Conservation (phyloP, 1,140 invertebrate species). For the Apocrypta bakeri region DNA sequence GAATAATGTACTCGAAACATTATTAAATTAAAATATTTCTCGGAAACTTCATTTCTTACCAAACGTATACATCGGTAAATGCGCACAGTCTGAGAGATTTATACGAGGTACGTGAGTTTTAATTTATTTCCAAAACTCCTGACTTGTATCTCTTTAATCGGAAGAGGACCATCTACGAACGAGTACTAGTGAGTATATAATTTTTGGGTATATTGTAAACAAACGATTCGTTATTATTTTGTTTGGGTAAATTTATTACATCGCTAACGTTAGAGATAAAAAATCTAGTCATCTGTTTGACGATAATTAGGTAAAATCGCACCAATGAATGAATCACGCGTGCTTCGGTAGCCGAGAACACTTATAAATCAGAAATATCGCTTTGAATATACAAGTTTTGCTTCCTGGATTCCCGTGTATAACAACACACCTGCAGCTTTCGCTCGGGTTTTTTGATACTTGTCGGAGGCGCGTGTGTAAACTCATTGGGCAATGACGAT, state of each 20-base stretch:
- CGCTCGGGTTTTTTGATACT: slow-evolving; percentile 25
- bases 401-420: not conserved
- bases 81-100: not conserved
- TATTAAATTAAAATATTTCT: slow-evolving; percentile 47
- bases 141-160: not conserved
- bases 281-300: no score
- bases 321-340: not conserved
- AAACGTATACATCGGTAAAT: not conserved
- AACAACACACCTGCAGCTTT: slow-evolving; percentile 52
- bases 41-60: slow-evolving; percentile 23
- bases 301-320: not conserved
- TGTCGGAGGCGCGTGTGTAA: slow-evolving; percentile 54
- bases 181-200: no score
- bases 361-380: slow-evolving; percentile 67
- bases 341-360: slow-evolving; percentile 56
- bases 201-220: no score
- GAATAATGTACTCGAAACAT: slow-evolving; percentile 29
- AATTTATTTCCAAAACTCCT: slow-evolving; percentile 3
- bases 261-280: no score
- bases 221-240: not conserved
- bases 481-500: slow-evolving; percentile 66
- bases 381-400: slow-evolving; percentile 47
- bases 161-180: not conserved
- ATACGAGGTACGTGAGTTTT: not conserved
- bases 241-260: not conserved